Conservation (phyloP, 2,113 vertebrate genomes). For the Prinia subflava region DNA sequence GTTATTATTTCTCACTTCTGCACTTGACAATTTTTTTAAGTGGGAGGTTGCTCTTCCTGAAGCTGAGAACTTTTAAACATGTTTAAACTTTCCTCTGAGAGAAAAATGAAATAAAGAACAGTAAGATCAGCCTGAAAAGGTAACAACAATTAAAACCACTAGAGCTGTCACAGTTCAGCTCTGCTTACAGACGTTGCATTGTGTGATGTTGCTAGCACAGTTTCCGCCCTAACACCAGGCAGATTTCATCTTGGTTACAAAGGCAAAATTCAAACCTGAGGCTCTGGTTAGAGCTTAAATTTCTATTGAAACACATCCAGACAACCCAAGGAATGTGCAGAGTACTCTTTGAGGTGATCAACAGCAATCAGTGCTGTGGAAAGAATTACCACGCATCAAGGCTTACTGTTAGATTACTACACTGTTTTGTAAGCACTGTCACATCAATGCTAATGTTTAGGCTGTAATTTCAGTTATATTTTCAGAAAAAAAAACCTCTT, state of each 20-base stretch:
- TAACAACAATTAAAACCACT: neutral
- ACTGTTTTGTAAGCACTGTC: neutral
- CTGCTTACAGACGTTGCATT: no score
- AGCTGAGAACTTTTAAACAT: neutral
- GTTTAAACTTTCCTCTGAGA: neutral
- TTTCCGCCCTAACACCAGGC: neutral
- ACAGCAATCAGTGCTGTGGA: neutral
- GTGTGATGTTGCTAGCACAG: neutral
- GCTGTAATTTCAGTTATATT: neutral
- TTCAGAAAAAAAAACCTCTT: neutral
- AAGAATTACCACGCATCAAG: neutral
- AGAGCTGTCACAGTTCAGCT: neutral
- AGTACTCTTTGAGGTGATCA: neutral
- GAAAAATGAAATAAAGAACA: neutral
- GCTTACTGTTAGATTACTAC: neutral
- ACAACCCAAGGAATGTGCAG: fast-evolving
- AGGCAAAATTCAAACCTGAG: neutral
- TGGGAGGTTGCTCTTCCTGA: neutral
- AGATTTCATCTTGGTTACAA: neutral
- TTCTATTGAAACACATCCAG: neutral
- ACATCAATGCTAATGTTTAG: neutral
- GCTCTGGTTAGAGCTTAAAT: neutral
- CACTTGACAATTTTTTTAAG: neutral
- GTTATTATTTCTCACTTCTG: neutral
- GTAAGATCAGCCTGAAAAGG: neutral